Percentiles rank a stretch among this genome's conserved stretches.
These are phyloP conservation scores for Toxonevra muliebris DNA, from an alignment of 2,888 invertebrate species.

Conservation along the genomic window DNA sequence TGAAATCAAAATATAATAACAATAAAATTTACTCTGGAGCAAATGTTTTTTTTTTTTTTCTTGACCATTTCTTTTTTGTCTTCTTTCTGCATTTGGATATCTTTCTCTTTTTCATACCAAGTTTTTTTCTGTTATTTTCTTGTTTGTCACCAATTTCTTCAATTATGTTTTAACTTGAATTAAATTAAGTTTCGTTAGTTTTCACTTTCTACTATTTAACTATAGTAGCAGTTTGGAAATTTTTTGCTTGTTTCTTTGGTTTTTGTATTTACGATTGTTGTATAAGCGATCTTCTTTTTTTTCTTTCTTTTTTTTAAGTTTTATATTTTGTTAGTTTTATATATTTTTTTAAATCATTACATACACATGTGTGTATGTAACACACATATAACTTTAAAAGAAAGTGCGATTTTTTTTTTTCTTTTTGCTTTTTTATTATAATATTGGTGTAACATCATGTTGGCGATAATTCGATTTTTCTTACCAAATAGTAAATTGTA, in stretches of 20 bases:
- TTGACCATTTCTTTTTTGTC: neutral
- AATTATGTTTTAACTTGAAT: neutral
- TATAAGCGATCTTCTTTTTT: neutral
- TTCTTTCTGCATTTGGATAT: neutral
- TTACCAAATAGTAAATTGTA: too few relatives aligned
- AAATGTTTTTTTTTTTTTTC: neutral
- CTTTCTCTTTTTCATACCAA: neutral
- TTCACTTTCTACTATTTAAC: slow-evolving; percentile 4
- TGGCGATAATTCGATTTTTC: too few relatives aligned
- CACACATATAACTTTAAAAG: too few relatives aligned
- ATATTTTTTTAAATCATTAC: too few relatives aligned
- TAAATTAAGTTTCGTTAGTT: neutral
- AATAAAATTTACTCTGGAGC: neutral
- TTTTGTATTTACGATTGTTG: neutral
- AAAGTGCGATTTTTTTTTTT: neutral
- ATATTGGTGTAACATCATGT: too few relatives aligned
- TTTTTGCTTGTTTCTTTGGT: too few relatives aligned
- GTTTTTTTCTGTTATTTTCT: neutral
- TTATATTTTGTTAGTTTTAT: neutral
- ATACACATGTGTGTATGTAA: too few relatives aligned
- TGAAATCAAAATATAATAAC: neutral
- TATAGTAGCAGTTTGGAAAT: too few relatives aligned
- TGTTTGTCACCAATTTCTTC: neutral
- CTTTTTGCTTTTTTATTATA: too few relatives aligned
- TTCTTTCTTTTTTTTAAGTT: neutral